Conservation (phyloP, 1,140 invertebrate species). For the Camponotus vicinus region DNA sequence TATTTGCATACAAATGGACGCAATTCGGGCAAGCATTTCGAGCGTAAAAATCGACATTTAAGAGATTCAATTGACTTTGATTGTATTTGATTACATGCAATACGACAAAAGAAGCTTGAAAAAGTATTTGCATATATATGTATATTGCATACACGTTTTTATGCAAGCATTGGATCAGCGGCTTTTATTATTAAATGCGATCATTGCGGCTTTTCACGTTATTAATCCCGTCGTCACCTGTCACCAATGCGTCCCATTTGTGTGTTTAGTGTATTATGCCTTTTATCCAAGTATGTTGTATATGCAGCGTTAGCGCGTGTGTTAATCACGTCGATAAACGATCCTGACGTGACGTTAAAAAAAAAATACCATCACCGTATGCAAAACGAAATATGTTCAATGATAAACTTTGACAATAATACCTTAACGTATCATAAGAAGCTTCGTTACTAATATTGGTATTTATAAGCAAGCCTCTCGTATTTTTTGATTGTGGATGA, state of each 20-base stretch:
- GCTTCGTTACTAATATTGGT: background rate
- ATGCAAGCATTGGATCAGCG: slow-evolving; percentile 25
- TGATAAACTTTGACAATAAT: background rate
- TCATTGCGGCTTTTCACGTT: background rate
- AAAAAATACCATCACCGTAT: slow-evolving; percentile 18
- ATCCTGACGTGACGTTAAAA: slow-evolving; percentile 1
- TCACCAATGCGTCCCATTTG: background rate
- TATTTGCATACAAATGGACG: slow-evolving; percentile 3
- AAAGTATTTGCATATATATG: background rate
- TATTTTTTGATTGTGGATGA: background rate
- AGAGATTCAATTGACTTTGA: slow-evolving; percentile 13
- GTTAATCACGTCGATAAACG: slow-evolving; percentile 7
- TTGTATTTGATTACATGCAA: slow-evolving; percentile 15
- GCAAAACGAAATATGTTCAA: slow-evolving; percentile 10
- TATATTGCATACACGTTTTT: background rate
- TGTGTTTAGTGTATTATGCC: background rate
- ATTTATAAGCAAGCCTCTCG: background rate
- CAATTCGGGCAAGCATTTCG: background rate
- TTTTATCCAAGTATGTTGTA: background rate
- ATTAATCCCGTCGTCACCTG: slow-evolving; percentile 1
- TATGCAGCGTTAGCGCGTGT: background rate
- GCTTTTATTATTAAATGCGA: slow-evolving; percentile 39
- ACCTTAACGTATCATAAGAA: slow-evolving; percentile 14
- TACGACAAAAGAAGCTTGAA: background rate
- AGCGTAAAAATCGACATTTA: background rate